Evolutionary conservation across 2,888 invertebrate species (phyloP), one percentile per base, ranked within the genome.

Genomic region (Megastigmus dorsalis): DNA sequence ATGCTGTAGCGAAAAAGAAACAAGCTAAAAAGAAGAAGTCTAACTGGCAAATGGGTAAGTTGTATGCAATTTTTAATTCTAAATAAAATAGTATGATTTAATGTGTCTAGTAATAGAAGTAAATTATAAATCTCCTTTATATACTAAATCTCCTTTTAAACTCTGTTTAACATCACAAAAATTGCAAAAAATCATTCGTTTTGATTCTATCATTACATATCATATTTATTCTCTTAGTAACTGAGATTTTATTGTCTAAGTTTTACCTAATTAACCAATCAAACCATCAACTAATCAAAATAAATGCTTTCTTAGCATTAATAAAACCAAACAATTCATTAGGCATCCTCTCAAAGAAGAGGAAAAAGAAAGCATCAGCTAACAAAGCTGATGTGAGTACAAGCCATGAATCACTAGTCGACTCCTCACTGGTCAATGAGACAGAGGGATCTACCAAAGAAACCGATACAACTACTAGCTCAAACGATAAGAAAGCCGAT

Each of bases 21-120:
- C 62, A 78, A 3, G 81, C 79, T 2, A 88, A 85, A 62, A 88
- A 86, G 71, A 87, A 86, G 36, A 82, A 80, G 20, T 77, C 67
- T 3, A 82, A 71, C 20, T 85, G 85, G 85, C 82, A 82, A 57
- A 80, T 84, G 81, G 87, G 83, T n/a, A 81, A 69, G 45, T 50
- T 23, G 10, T 33, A 30, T 15, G n/a, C n/a, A n/a, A n/a, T 45
- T n/a, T 52, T 36, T 50, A 18, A 18, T 52, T 28, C 3, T 41
- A 33, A 33, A 7, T 33, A 33, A 33, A 33, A 33, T 33, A 7
- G 7, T 33, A 33, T 33, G n/a, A n/a, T n/a, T n/a, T n/a, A n/a
- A n/a, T n/a, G n/a, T n/a, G n/a, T n/a, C n/a, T n/a, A n/a, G n/a
- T n/a, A n/a, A n/a, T n/a, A n/a, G n/a, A n/a, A n/a, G n/a, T n/a